phyloP scores from a whole-genome alignment of 2,113 vertebrate genomes.

The Coturnix japonica region DNA sequence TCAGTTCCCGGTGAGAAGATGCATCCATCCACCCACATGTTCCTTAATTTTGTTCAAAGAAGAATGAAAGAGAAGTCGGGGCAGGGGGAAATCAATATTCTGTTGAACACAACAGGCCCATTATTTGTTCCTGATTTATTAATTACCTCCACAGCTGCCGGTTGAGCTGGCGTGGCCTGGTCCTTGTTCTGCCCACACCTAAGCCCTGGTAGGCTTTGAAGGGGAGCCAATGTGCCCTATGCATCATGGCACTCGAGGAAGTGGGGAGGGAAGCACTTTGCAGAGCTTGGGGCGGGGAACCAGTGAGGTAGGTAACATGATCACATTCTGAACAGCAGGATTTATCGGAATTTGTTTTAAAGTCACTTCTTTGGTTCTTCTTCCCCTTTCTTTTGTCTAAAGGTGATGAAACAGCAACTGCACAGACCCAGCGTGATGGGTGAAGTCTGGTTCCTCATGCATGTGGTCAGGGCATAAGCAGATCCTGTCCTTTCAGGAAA shows the following conservation, averaged over 20 bases:
- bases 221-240: neutral
- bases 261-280: neutral
- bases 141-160: neutral
- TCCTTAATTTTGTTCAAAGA: neutral
- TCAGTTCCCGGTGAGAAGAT: neutral
- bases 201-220: neutral
- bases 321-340: neutral
- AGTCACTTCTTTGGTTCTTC: neutral
- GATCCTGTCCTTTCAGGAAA: neutral
- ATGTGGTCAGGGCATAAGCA: neutral
- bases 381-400: neutral
- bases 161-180: neutral
- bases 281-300: neutral
- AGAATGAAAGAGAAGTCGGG: neutral
- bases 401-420: neutral
- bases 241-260: accelerated
- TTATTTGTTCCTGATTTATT: neutral
- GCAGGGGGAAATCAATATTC: neutral
- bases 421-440: accelerated
- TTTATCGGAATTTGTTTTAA: neutral
- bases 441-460: neutral
- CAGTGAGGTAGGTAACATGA: slow-evolving; percentile 52
- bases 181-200: neutral
- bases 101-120: neutral
- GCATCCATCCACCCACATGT: accelerated